These are phyloP conservation scores for Papilio dardanus DNA, from an alignment of 1,140 invertebrate genomes.

Conservation along the genomic window DNA sequence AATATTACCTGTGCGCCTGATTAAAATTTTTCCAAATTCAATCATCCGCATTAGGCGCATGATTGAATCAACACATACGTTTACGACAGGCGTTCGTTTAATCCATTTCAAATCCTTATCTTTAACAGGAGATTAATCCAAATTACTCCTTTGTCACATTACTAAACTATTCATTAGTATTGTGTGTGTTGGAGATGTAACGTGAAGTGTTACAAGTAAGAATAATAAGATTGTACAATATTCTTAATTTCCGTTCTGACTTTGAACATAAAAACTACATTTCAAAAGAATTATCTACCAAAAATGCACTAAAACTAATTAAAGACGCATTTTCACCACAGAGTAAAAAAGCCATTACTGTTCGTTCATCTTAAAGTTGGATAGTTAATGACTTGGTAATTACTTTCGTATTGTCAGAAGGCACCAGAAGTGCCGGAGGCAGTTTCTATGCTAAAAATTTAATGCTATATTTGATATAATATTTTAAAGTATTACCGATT, in stretches of 20 bases:
- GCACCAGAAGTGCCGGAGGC: constrained; percentile 7
- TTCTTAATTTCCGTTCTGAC: background rate
- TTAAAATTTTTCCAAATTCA: background rate
- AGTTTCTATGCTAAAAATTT: background rate
- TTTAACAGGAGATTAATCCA: background rate
- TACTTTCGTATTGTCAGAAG: constrained; percentile 23
- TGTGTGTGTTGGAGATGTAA: background rate
- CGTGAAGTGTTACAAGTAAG: background rate
- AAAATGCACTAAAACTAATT: constrained; percentile 11
- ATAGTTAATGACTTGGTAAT: constrained; percentile 26
- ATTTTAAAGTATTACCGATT: too few relatives aligned
- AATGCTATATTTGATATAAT: too few relatives aligned
- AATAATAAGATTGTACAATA: background rate
- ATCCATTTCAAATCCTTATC: background rate
- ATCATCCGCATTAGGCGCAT: background rate
- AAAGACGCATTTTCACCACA: constrained; percentile 6
- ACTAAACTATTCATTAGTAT: background rate
- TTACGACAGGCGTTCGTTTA: background rate
- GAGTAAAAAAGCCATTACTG: constrained; percentile 25
- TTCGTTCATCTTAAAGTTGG: constrained; percentile 22
- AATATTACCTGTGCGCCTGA: background rate
- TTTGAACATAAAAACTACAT: background rate
- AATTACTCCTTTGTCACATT: background rate
- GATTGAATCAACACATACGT: too few relatives aligned
- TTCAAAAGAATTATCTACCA: background rate